A percentile compares a stretch with the other conserved stretches of the same genome.
Evolutionary conservation across 2,113 vertebrate genomes (phyloP).

Genomic region (Vidua chalybeata): DNA sequence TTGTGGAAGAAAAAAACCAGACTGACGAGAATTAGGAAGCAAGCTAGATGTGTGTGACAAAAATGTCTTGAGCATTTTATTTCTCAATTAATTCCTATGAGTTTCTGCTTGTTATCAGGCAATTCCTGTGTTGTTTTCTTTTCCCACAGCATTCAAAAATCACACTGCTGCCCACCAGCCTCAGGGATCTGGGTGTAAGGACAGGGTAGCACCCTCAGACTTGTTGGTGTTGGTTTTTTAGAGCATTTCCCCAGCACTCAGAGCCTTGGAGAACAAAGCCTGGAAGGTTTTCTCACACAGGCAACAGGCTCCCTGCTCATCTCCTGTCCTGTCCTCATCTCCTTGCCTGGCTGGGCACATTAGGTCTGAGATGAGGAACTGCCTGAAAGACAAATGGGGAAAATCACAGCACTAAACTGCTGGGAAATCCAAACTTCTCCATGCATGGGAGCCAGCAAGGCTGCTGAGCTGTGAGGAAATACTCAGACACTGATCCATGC

Average conservation of each 20-base stretch:
- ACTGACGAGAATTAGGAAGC: not conserved
- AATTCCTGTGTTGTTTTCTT: not conserved
- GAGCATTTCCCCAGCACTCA: not conserved
- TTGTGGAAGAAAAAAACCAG: not conserved
- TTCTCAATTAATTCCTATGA: not conserved
- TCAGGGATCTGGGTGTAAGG: not conserved
- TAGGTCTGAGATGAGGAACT: not conserved
- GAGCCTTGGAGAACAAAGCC: not conserved
- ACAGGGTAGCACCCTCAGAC: not conserved
- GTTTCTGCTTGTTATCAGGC: not conserved
- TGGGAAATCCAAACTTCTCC: conserved; percentile 28
- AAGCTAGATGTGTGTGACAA: not conserved
- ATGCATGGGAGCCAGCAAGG: not conserved
- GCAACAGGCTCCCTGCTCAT: not conserved
- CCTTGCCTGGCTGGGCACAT: not conserved
- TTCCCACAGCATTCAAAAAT: not conserved
- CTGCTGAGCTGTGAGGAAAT: conserved; percentile 11
- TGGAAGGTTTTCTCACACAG: not conserved
- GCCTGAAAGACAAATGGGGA: conserved; percentile 10
- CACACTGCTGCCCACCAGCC: not conserved
- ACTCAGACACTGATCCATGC: not conserved
- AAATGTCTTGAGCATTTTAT: not conserved
- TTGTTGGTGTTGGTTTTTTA: not conserved
- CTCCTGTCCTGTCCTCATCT: not conserved
- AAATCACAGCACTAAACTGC: conserved; percentile 12